These are phyloP conservation scores for Hylaeus anthracinus DNA, from an alignment of 1,140 invertebrate species.

Conservation along the genomic window DNA sequence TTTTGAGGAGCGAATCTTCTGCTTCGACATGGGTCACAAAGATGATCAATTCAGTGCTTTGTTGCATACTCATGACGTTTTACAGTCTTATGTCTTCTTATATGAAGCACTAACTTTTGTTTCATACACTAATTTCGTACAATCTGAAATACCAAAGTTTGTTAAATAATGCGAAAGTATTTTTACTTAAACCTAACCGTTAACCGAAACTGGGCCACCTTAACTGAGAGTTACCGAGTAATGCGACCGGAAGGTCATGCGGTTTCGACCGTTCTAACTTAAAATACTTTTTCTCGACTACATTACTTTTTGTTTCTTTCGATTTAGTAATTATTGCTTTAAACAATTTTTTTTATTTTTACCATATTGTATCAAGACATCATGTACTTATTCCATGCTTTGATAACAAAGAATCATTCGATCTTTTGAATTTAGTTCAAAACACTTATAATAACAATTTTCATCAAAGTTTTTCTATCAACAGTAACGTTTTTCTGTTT, in stretches of 20 bases:
- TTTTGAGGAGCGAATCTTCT: slow-evolving; percentile 84
- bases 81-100: slow-evolving; percentile 2
- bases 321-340: not conserved
- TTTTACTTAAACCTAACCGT: slow-evolving; percentile 28
- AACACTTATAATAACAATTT: not conserved
- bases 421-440: not conserved
- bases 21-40: slow-evolving; percentile 85
- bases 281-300: not conserved
- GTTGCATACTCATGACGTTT: slow-evolving; percentile 30
- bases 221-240: slow-evolving; percentile 14
- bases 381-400: not conserved
- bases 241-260: slow-evolving; percentile 13
- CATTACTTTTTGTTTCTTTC: not conserved
- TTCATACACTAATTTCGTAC: not conserved
- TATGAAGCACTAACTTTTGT: not conserved
- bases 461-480: not conserved
- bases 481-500: not conserved
- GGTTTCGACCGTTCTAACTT: not conserved
- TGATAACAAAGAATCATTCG: not conserved
- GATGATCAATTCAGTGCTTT: slow-evolving; percentile 58
- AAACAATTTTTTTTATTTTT: slow-evolving; percentile 23
- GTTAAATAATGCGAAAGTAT: not conserved
- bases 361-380: not conserved
- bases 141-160: slow-evolving; percentile 28
- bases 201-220: slow-evolving; percentile 18